Base-by-base conservation (phyloP, 2,797 vertebrate genomes). In the Neosilurus mollespiculum region DNA sequence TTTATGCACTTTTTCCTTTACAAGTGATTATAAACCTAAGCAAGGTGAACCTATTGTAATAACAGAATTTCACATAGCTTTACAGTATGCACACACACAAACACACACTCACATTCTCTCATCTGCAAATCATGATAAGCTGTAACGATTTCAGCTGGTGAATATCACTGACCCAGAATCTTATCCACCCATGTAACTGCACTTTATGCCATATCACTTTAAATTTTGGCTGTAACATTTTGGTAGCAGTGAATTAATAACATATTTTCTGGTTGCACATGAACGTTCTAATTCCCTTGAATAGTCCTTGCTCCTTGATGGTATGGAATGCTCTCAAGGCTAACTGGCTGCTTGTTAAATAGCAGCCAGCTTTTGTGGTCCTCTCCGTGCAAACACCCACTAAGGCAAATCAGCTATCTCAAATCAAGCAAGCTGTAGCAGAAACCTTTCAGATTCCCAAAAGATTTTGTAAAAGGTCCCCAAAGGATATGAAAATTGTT, bases 331-430 rank as follows among this genome's bases (percentile, higher is more conserved):
- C 26, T 16, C 51, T 86, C 4, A 30, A 54, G 64, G 62, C 76
- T 79, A 53, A 86, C 69, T 56, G 73, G 86, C 62, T 76, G 65
- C 66, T 83, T 86, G 80, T 85, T 80, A 30, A 30, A 80, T 86
- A 83, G 58, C 85, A 66, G 75, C 49, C 16, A 59, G 62, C 77
- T 76, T 87, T 84, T 37, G 69, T 76, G 69, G 80, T 82, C 69
- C 77, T 85, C 43, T 87, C 83, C 75, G 72, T 80, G 71, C 83
- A 88, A 85, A 84, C 43, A 67, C 54, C 75, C 82, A 79, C 80
- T 75, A 84, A 83, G 62, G 78, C 73, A 43, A 43, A 4, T 43
- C 43, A 79, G 69, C 76, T 83, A 67, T 83, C 65, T 84, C 80
- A 82, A 85, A 87, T 86, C 83, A 71, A 73, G 16, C 56, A 69